Evolutionary conservation across 2,797 vertebrate genomes (phyloP).

Genomic region (Spondyliosoma cantharus): DNA sequence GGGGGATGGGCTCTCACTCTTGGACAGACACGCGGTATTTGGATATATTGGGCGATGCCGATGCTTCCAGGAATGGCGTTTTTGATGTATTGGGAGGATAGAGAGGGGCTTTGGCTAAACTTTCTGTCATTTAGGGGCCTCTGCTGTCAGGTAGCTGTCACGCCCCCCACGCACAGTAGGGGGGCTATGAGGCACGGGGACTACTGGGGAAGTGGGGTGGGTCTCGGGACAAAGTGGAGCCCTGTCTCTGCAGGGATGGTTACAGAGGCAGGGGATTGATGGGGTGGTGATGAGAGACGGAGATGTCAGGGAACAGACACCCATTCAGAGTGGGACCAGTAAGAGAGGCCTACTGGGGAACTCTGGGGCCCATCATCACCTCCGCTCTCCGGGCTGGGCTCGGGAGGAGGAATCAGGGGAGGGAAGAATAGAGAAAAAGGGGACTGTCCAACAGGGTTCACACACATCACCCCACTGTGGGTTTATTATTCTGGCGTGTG

Average conservation of each 20-base stretch:
- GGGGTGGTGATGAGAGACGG: constrained; percentile 85
- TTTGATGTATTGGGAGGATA: constrained; percentile 47
- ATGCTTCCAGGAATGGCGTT: constrained; percentile 50
- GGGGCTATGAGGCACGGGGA: constrained; percentile 52
- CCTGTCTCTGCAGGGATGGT: constrained; percentile 81
- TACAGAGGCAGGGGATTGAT: constrained; percentile 80
- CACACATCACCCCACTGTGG: constrained; percentile 60
- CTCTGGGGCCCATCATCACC: constrained; percentile 75
- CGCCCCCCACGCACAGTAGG: constrained; percentile 60
- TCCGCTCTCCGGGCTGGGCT: constrained; percentile 53
- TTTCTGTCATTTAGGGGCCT: constrained; percentile 71
- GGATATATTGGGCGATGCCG: constrained; percentile 54
- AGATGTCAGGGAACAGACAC: constrained; percentile 83
- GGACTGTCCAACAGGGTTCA: constrained; percentile 55
- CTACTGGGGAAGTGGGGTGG: constrained; percentile 48
- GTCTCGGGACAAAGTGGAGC: constrained; percentile 80
- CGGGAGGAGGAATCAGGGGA: constrained; percentile 40
- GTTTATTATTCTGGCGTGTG: constrained; percentile 75
- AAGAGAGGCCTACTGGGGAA: constrained; percentile 73
- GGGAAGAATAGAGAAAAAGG: constrained; percentile 46
- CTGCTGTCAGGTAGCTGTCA: constrained; percentile 77
- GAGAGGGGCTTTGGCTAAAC: constrained; percentile 45
- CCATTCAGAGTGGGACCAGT: constrained; percentile 81
- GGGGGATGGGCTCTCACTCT: constrained; percentile 59
- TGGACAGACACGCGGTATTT: constrained; percentile 64